Evolutionary conservation across 1,140 invertebrate species (phyloP), one percentile per base, ranked within the genome.

Genomic region (Drosophila rufa): DNA sequence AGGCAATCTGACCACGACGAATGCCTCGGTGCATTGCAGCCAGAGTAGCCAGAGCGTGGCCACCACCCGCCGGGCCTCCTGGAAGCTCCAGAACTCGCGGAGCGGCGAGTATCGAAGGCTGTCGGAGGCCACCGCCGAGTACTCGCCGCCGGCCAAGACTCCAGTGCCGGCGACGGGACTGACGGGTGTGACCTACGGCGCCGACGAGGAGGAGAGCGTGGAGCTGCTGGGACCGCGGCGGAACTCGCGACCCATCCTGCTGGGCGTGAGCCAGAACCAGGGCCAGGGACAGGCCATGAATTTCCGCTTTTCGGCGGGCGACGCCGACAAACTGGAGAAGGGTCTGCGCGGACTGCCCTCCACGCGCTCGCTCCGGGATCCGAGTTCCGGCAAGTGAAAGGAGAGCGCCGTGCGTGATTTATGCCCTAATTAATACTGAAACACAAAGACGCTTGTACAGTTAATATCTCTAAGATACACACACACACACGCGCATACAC

Each of bases 291-390:
- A 92, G 46, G 71, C 89, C 15, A 73, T 79, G 80, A 91, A 86
- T 57, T 92, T 91, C 64, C 80, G 92, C 43, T 93, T 93, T 60
- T 93, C 92, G 19, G 92, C 92, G 27, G 92, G 92, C 22, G 92
- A 93, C 80, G 92, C 92, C 8, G 92, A 93, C 50, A 93, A 92
- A 75, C 62, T 93, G 60, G 92, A 93, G 65, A 92, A 92, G 68
- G 92, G 92, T 22, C 57, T 93, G 45, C 79, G 82, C 19, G 89
- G 82, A 3, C 57, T 93, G 50, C 77, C 87, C 48, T 92, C 92
- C 19, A 92, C 85, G 15, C 77, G 87, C 15, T 93, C 92, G 2
- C 69, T 93, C 30, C 66, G 90, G 36, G 92, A 93, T 76, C 79
- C 85, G 38, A 91, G 74, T 55, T 56, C 53, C 53, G 61, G 66